These are phyloP conservation scores for Dermatemys mawii DNA, from an alignment of 2,113 vertebrate genomes.

Conservation along the genomic window DNA sequence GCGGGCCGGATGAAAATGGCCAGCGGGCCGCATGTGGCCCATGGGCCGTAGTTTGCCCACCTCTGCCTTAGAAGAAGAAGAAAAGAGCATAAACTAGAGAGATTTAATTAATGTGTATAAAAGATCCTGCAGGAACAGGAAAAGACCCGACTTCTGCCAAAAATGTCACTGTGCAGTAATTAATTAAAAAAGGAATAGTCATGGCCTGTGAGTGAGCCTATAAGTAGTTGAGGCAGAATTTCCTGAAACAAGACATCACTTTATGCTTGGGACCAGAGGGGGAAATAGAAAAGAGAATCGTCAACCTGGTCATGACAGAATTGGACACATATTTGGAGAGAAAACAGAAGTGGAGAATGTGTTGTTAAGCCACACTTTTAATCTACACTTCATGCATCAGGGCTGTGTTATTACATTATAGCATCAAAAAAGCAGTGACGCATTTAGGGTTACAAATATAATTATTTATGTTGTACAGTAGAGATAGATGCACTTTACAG, in stretches of 20 bases:
- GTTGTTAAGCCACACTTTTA: neutral
- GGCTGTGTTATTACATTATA: neutral
- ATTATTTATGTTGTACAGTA: neutral
- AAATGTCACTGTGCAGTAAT: neutral
- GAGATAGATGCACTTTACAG: neutral
- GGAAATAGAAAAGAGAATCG: neutral
- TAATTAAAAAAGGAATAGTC: neutral
- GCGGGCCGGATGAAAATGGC: no score
- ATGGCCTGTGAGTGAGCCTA: neutral
- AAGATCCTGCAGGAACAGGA: neutral
- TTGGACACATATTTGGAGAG: neutral
- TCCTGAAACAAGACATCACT: conserved; percentile 29
- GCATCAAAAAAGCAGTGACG: neutral
- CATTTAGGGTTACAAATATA: no score
- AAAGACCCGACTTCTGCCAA: neutral
- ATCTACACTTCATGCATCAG: neutral
- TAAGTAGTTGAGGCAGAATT: conserved; percentile 15
- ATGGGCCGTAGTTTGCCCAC: no score
- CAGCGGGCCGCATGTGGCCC: no score
- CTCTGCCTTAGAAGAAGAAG: no score
- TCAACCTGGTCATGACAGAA: neutral
- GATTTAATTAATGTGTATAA: neutral
- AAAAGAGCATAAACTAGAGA: neutral
- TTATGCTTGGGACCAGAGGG: neutral
- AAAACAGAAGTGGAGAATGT: neutral